Evolutionary conservation across 2,797 vertebrate species (phyloP), one percentile per base, ranked within the genome.

Genomic region (Nasua narica): DNA sequence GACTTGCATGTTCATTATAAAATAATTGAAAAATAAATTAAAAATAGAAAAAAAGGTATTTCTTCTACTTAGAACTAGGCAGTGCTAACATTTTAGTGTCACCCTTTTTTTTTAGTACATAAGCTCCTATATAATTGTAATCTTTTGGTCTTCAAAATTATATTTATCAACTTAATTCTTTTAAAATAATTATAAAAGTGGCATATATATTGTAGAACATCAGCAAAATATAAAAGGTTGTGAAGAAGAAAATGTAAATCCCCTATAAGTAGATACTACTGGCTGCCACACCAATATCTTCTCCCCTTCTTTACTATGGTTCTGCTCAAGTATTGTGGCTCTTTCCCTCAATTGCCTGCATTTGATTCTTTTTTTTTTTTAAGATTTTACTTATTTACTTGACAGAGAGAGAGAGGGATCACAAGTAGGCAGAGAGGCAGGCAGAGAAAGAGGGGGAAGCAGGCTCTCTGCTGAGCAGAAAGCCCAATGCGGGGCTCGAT

Each of bases 1-100:
- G n/a, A 91, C n/a, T 58, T 67, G 8, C 2, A 23, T 65, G 43
- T 32, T 96, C 21, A 76, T 84, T 96, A 74, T 3, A 54, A 14
- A 79, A 89, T 86, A 95, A 93, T 76, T 95, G 18, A 1, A 89
- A 79, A 97, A 69, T 29, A 87, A 70, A 87, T 91, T 86, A 21
- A 91, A 91, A 90, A 14, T 27, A 58, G 15, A 46, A 35, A 32
- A 43, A 78, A 21, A 58, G 12, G 3, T 8, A 60, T 9, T 9
- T 11, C 3, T 89, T 86, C 46, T 27, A 83, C 19, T 83, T 81
- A 37, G 25, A 94, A 50, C 35, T 32, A 67, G 50, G 19, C 15
- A 60, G 11, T 29, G 27, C 10, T 69, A 67, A 79, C 15, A 82
- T n/a, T 65, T 52, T 74, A 74, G 10, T 46, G 0, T 32, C 18